Evolutionary conservation across 2,113 vertebrate species (phyloP), one percentile per base, ranked within the genome.

Genomic region (Lepus americanus): DNA sequence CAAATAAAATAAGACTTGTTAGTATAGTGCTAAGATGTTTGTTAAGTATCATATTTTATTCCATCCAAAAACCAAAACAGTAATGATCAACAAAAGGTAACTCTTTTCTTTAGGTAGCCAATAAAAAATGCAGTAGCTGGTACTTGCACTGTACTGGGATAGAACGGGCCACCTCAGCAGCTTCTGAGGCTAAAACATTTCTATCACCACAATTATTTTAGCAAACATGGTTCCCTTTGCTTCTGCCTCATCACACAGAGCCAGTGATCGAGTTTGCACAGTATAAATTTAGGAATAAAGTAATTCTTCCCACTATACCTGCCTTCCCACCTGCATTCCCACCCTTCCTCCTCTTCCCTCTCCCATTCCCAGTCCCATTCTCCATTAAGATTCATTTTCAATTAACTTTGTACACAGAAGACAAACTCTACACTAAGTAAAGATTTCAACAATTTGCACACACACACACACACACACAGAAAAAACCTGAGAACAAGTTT

Each of bases 141-240:
- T 23, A 83, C 3, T 90, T 76, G 80, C 0, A 36, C 23, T 97
- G 96, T 98, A 22, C 44, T 90, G 95, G 96, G 89, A 98, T 25
- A 96, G 95, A 98, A 97, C 63, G 81, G 94, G 94, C 70, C 90
- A 95, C 96, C 97, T 64, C 25, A 80, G 87, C 66, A 20, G 63
- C 53, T 87, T 94, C 87, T 92, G 93, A 97, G 97, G 97, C 69
- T 19, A 87, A 49, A 64, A 76, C 3, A 89, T 49, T 96, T 96
- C 98, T 96, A 87, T 84, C 70, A 96, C 96, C 96, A 98, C 44
- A 61, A 73, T 97, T 98, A 85, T 96, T 98, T 94, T 98, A 97
- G 98, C 97, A 98, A 98, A 98, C 97, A 91, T 98, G 96, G 97
- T 98, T 98, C 96, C 98, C 98, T 97, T 98, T 95, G 96, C 97